Evolutionary conservation across 2,888 invertebrate species (phyloP), one percentile per base, ranked within the genome.

Genomic region (Drosophila kuntzei): DNA sequence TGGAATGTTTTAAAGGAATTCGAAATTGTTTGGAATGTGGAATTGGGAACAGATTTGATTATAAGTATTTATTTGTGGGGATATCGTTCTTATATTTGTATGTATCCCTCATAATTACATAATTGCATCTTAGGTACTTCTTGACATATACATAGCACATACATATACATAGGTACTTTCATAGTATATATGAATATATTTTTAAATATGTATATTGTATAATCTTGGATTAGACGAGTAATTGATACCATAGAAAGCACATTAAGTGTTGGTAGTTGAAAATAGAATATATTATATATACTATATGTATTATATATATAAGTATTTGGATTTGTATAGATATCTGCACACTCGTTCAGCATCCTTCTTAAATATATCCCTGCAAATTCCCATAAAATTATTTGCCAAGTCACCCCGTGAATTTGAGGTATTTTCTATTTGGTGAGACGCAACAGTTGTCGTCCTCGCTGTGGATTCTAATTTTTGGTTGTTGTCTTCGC

Each of bases 291-390:
- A 27, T 36, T 39, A 16, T 47, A 27, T 36, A 43, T 22, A 27
- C 27, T 39, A 16, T 47, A 27, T 36, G 34, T 22, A 22, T 8
- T 39, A 16, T 16, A 11, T 27, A 16, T 37, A 25, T 14, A 29
- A 14, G 8, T 25, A 20, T 43, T 27, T 37, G 8, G 2, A 14
- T 34, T 59, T 49, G 12, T 27, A 32, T 50, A 63, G 64, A 51
- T 50, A 62, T 64, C 47, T n/a, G 43, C 51, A 53, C 43, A 54
- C 54, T 39, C 57, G 50, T 39, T 53, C 49, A 22, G 18, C 47
- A 43, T 67, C 57, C 47, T 37, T 64, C 75, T 80, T 82, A 82
- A 71, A 69, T 73, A 46, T 80, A 83, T 83, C 83, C 83, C 83
- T 83, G 83, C 86, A 72, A 71, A 55, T 71, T 76, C 54, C 83